Evolutionary conservation across 2,113 vertebrate genomes (phyloP), one percentile per base, ranked within the genome.

Genomic region (Quiscalus mexicanus): DNA sequence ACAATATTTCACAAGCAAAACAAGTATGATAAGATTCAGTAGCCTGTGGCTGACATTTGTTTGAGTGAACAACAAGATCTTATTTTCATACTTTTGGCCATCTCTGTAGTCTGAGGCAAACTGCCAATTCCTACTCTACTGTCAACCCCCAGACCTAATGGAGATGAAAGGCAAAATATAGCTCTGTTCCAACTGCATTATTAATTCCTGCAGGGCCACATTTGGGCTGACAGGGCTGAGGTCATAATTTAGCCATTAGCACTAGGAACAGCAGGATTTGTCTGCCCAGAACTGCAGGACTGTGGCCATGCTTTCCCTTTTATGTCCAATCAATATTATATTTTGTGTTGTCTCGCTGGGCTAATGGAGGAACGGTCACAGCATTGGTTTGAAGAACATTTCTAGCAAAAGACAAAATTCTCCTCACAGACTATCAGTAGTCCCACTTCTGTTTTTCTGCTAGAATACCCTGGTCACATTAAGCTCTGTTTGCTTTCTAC

Each of bases 91-190:
- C 76, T 93, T 92, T 84, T 78, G 85, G 95, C 93, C 95, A 94
- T 89, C 92, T 81, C 92, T 71, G 60, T 56, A 95, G 92, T 90
- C 39, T 5, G 4, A 96, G 95, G 96, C 95, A 92, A 92, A 78
- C 79, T 5, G 96, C 93, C 95, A 96, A 71, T 71, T 91, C 74
- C 58, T 53, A 30, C 84, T 84, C 73, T 45, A 78, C 92, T 92
- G 95, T 96, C 93, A 92, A 92, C 71, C 88, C 85, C 69, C 68
- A 92, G 93, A 82, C 76, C 95, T 93, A 96, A 94, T 95, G 95
- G 96, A 97, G 95, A 96, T 92, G 95, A 96, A 97, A 97, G 88
- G 83, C 96, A 96, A 96, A 96, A 96, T 86, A 95, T 73, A 97
- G 94, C 84, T 91, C 71, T 62, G 68, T 92, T 96, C 96, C 95